Base-by-base conservation (phyloP, 2,888 invertebrate genomes). In the Drosophila kanekoi region DNA sequence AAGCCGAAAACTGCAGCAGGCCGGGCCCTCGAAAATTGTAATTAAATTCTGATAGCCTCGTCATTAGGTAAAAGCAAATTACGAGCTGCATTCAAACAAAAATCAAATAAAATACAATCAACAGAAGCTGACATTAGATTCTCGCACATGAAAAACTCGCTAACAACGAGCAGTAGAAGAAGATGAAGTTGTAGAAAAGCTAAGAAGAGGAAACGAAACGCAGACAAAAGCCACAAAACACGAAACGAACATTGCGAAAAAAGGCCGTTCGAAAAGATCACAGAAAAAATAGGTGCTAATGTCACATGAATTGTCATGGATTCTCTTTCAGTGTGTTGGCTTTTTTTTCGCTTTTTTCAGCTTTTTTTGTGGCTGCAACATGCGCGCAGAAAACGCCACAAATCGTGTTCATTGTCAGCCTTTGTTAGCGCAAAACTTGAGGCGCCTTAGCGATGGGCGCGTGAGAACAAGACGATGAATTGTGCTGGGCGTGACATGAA, bases 61-160 rank as follows among this genome's bases (percentile, higher is more conserved):
- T 57, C 77, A 77, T 83, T 83, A 83, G 71, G 80, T 76, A 82
- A 84, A 74, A 67, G 57, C 68, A 58, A 81, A 79, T 79, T 74
- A 79, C 58, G 53, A 58, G 48, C 53, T 54, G 59, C 62, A 71
- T 69, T 53, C 43, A 44, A 23, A n/a, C 43, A 48, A 37, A 43
- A 47, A n/a, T 47, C 13, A 44, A 40, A 20, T 9, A 18, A 13
- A 51, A 37, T 13, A 41, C 28, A 28, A 20, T 52, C 51, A 20
- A 40, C 10, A 61, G 11, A n/a, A 35, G 37, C 41, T 54, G 62
- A 75, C 43, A 76, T 72, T 68, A 72, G 84, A 72, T 56, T 81
- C 28, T 65, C 67, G 63, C 79, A 75, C 72, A 77, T 64, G 35
- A 60, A 53, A 37, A 61, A 20, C 40, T 49, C 32, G 13, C 32